phyloP scores from a whole-genome alignment of 2,113 vertebrate species.

The Callopanchax toddi region DNA sequence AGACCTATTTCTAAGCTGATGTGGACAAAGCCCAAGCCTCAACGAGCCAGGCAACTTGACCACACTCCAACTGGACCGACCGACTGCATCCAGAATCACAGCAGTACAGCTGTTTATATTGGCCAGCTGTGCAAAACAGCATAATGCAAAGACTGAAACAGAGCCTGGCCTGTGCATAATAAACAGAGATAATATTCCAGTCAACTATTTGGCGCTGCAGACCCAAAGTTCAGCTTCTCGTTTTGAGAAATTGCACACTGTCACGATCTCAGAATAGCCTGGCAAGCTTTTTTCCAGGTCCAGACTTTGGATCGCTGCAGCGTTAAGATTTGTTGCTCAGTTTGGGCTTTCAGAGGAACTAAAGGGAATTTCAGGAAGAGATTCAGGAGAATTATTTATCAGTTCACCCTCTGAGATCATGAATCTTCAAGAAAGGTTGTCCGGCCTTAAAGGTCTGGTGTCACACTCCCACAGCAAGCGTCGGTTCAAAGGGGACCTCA shows the following conservation, averaged over 20 bases:
- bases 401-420: slow-evolving; percentile 63
- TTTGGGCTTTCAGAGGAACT: slow-evolving; percentile 24
- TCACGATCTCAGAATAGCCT: slow-evolving; percentile 40
- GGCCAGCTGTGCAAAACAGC: slow-evolving; percentile 67
- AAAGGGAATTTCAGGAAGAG: slow-evolving; percentile 13
- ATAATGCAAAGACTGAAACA: slow-evolving; percentile 56
- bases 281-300: slow-evolving; percentile 15
- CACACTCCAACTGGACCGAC: slow-evolving; percentile 59
- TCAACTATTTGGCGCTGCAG: slow-evolving; percentile 40
- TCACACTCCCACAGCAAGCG: slow-evolving; percentile 88
- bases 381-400: not conserved
- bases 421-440: slow-evolving; percentile 94
- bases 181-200: slow-evolving; percentile 60
- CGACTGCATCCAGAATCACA: slow-evolving; percentile 66
- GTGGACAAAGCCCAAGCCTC: slow-evolving; percentile 71
- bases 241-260: slow-evolving; percentile 29
- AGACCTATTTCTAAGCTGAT: slow-evolving; percentile 76
- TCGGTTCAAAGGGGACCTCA: slow-evolving; percentile 85
- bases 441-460: slow-evolving; percentile 89
- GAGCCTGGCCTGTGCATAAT: slow-evolving; percentile 54
- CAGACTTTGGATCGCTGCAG: slow-evolving; percentile 22
- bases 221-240: slow-evolving; percentile 18
- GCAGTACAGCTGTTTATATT: slow-evolving; percentile 65
- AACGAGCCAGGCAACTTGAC: slow-evolving; percentile 68
- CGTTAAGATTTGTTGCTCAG: not conserved